phyloP scores from a whole-genome alignment of 2,113 vertebrate genomes.

The Macquaria australasica region DNA sequence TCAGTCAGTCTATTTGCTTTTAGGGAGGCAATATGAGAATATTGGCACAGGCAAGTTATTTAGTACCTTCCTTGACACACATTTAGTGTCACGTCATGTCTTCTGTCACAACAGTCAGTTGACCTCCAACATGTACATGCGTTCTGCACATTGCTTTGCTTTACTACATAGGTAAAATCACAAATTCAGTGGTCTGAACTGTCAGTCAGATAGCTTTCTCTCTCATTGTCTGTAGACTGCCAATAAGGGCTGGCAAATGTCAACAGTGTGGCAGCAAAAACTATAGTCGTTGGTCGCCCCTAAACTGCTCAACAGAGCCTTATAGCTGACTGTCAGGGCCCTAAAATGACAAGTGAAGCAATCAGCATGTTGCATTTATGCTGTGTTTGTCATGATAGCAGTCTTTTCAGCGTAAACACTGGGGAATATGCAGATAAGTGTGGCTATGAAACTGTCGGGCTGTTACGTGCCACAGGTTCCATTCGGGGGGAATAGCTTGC shows the following conservation, averaged over 20 bases:
- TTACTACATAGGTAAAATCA: not conserved
- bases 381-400: not conserved
- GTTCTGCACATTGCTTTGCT: not conserved
- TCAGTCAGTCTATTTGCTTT: not conserved
- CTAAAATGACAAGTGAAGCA: slow-evolving; percentile 16
- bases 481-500: slow-evolving; percentile 23
- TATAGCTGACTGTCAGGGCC: not conserved
- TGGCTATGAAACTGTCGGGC: not conserved
- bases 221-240: not conserved
- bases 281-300: not conserved
- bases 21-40: not conserved
- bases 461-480: slow-evolving; percentile 44
- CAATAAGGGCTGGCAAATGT: not conserved
- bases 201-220: not conserved
- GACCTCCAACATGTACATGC: not conserved
- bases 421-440: slow-evolving; percentile 1
- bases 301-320: not conserved
- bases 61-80: not conserved
- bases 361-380: slow-evolving; percentile 20
- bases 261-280: not conserved
- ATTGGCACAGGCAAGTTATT: not conserved
- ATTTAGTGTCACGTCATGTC: not conserved
- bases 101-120: not conserved
- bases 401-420: not conserved
- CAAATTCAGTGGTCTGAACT: not conserved